Evolutionary conservation across 2,113 vertebrate species (phyloP), one percentile per base, ranked within the genome.

Genomic region (Strix aluco): DNA sequence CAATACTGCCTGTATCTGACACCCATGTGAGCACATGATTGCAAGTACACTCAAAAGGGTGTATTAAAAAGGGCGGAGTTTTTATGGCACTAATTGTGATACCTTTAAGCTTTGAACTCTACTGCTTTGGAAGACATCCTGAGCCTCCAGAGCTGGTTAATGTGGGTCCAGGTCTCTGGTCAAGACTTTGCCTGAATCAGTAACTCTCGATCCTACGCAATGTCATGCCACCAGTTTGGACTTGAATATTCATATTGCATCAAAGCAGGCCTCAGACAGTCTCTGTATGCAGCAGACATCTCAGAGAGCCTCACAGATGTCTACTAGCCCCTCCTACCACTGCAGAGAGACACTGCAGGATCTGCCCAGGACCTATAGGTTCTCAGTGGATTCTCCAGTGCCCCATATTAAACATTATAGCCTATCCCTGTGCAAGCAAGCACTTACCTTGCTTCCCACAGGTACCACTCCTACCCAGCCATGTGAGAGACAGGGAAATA

Each of bases 1-100:
- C 51, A 46, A 5, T 11, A 44, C 18, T 63, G 57, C 65, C 21
- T 4, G 7, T 51, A 36, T 27, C 27, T 61, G 19, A 65, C 5
- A 4, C 3, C 12, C 0, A 0, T 21, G 32, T 44, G 42, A 85
- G 52, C 20, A 62, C 12, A 6, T 7, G 27, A 54, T 46, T 73
- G 15, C 72, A 74, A 94, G 21, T 42, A 61, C 51, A 62, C 29
- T 19, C 32, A 49, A 61, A 69, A 27, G 13, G 11, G 15, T 89
- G 32, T 38, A 62, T 72, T 57, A 9, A 62, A 85, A 89, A 71
- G 21, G 7, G 17, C n/a, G 47, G 30, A 10, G 40, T 44, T 72
- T 90, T 88, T 29, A 51, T 66, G 55, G 38, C 46, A 32, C 13
- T 77, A 63, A 72, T 16, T 69, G 59, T 9, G 11, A 55, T 18